A percentile compares a stretch with the other conserved stretches of the same genome.
These are phyloP conservation scores for Parnassius apollo DNA, from an alignment of 2,888 invertebrate genomes.

Conservation along the genomic window DNA sequence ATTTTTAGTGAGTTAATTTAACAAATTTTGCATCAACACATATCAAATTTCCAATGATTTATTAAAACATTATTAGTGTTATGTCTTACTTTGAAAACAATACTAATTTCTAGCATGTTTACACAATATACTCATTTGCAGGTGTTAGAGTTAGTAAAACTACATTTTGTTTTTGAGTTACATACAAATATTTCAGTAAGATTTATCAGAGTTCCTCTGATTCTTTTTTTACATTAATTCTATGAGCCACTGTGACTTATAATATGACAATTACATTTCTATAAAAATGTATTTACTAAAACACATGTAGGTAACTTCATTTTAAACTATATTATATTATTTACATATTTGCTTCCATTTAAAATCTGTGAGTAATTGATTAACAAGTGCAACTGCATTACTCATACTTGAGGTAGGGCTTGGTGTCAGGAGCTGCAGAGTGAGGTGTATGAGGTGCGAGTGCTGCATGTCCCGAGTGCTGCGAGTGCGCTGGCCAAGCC, in stretches of 20 bases:
- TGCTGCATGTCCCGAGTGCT: constrained; percentile 41
- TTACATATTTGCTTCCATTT: constrained; percentile 68
- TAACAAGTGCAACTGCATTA: constrained; percentile 49
- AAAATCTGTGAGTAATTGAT: constrained; percentile 72
- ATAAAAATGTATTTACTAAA: constrained; percentile 27
- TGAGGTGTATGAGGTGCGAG: constrained; percentile 47
- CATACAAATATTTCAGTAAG: no score
- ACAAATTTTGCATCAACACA: not conserved
- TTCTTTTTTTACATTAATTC: no score
- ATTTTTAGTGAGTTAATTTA: not conserved
- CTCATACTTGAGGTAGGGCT: constrained; percentile 77
- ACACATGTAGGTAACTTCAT: constrained; percentile 43
- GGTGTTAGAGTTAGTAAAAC: no score
- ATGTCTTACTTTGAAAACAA: no score
- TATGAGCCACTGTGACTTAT: not conserved
- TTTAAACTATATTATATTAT: constrained; percentile 60
- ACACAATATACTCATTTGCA: no score
- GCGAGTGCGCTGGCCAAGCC: constrained; percentile 40
- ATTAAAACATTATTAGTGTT: not conserved
- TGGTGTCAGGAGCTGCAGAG: constrained; percentile 51
- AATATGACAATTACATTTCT: constrained; percentile 8
- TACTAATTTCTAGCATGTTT: no score
- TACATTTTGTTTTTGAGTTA: no score
- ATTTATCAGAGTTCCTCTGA: no score
- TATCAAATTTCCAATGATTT: not conserved